Evolutionary conservation across 2,797 vertebrate species (phyloP).

Genomic region (Sebastes diploproa): DNA sequence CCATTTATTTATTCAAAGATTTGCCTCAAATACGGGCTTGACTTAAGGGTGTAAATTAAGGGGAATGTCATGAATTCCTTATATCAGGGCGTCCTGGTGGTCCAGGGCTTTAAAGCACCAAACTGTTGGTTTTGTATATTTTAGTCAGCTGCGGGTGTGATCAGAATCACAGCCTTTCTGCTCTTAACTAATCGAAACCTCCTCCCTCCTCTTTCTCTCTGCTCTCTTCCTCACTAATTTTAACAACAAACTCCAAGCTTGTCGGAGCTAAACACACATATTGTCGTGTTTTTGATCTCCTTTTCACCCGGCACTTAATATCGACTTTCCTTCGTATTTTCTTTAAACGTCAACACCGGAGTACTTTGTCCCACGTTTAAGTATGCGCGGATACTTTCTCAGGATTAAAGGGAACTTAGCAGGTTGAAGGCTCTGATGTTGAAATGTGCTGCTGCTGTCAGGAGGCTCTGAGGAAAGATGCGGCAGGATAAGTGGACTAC

Average conservation of each 20-base stretch:
- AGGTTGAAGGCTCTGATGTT: constrained; percentile 55
- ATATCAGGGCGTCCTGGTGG: no score
- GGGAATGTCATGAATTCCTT: no score
- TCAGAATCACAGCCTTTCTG: constrained; percentile 66
- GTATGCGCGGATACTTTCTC: constrained; percentile 54
- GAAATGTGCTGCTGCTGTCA: constrained; percentile 40
- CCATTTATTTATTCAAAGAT: no score
- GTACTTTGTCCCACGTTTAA: constrained; percentile 69
- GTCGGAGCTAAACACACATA: constrained; percentile 61
- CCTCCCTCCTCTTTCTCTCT: neutral
- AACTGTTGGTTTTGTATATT: no score
- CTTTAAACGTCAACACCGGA: constrained; percentile 50
- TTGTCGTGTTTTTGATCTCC: constrained; percentile 65
- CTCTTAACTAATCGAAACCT: constrained; percentile 73
- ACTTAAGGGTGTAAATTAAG: no score
- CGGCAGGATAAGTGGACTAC: constrained; percentile 25
- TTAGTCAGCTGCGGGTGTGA: constrained; percentile 8
- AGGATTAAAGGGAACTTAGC: constrained; percentile 66
- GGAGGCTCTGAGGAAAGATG: constrained; percentile 35
- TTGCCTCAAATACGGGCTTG: no score
- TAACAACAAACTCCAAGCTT: constrained; percentile 49
- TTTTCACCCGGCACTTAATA: constrained; percentile 56
- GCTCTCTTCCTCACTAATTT: constrained; percentile 38
- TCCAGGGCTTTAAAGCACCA: no score
- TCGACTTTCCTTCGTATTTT: constrained; percentile 58